These are phyloP conservation scores for Rachycentron canadum DNA, from an alignment of 2,797 vertebrate species.

Conservation along the genomic window DNA sequence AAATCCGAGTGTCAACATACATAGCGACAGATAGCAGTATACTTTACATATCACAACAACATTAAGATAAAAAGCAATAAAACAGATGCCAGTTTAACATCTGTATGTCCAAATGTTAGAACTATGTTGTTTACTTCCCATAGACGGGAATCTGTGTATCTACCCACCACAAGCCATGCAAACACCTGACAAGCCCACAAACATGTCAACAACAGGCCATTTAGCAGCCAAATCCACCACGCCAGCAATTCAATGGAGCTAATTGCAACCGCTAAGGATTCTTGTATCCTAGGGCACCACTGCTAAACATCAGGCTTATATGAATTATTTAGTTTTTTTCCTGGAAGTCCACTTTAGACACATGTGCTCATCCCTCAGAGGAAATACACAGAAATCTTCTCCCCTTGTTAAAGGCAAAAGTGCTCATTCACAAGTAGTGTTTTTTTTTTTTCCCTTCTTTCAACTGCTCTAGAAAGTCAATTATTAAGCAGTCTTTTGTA, in stretches of 20 bases:
- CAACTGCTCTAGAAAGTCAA: not conserved
- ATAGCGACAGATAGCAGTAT: conserved; percentile 19
- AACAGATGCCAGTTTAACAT: conserved; percentile 5
- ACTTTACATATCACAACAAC: not conserved
- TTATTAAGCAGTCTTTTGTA: not conserved
- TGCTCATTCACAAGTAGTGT: conserved; percentile 21
- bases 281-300: conserved; percentile 45
- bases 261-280: conserved; percentile 61
- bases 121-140: conserved; percentile 31
- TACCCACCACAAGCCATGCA: conserved; percentile 18
- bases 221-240: conserved; percentile 55
- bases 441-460: not conserved
- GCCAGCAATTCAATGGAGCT: conserved; percentile 59
- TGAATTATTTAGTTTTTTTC: conserved; percentile 42
- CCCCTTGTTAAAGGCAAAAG: conserved; percentile 24
- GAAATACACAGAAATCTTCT: conserved; percentile 20
- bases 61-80: conserved; percentile 17
- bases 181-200: conserved; percentile 63
- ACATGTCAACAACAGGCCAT: conserved; percentile 66
- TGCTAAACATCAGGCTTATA: conserved; percentile 45
- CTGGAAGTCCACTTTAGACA: conserved; percentile 51
- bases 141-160: conserved; percentile 8
- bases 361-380: conserved; percentile 30
- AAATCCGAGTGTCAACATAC: conserved; percentile 21
- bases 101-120: not conserved